phyloP scores from a whole-genome alignment of 2,888 invertebrate genomes.

The Melinaea marsaeus region DNA sequence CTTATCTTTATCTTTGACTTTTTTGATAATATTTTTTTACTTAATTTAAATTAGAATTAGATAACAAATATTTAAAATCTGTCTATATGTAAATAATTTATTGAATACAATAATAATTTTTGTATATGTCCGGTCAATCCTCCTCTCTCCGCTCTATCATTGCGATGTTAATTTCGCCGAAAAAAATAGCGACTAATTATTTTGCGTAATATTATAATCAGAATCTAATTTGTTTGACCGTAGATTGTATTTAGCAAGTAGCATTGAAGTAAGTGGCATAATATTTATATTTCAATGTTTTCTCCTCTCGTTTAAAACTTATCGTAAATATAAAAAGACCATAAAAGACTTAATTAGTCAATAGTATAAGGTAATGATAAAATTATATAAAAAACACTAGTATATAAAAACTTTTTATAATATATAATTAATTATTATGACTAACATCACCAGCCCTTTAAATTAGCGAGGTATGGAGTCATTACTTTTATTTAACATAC shows the following conservation, averaged over 20 bases:
- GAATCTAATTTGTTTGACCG: conserved; percentile 32
- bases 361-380: background rate
- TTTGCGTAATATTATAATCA: conserved; percentile 43
- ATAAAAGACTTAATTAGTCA: background rate
- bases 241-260: conserved; percentile 29
- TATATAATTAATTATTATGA: too few species aligned
- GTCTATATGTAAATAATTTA: background rate
- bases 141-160: conserved; percentile 39
- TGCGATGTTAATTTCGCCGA: conserved; percentile 48
- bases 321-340: background rate
- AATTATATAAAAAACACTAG: background rate
- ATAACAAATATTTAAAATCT: background rate
- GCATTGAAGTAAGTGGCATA: conserved; percentile 33
- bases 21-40: too few species aligned
- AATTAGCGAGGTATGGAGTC: too few species aligned
- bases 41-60: too few species aligned
- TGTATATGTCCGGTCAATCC: conserved; percentile 25
- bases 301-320: conserved; percentile 12
- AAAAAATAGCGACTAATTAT: conserved; percentile 38
- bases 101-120: background rate
- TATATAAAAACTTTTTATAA: too few species aligned
- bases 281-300: conserved; percentile 22
- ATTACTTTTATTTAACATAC: too few species aligned
- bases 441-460: too few species aligned
- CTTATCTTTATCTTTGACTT: too few species aligned